Evolutionary conservation across 2,113 vertebrate genomes (phyloP).

Genomic region (Litocranius walleri): DNA sequence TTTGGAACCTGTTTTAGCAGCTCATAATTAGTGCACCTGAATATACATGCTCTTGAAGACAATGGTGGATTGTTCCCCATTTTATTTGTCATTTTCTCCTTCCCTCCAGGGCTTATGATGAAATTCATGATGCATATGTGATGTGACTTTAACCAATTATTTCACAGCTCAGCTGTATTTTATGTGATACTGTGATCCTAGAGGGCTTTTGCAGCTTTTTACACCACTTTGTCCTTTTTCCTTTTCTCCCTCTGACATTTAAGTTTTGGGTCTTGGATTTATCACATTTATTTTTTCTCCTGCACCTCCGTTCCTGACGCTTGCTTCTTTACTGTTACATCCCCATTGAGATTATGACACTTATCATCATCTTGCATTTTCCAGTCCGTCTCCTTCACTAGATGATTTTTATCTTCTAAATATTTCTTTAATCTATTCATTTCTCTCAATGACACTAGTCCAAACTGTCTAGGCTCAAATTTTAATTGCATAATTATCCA

Average conservation of each 20-base stretch:
- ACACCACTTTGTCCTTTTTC: neutral
- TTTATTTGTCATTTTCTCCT: neutral
- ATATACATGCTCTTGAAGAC: neutral
- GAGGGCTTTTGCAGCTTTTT: neutral
- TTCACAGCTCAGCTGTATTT: neutral
- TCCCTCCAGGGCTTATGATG: neutral
- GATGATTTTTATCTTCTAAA: neutral
- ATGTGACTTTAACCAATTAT: neutral
- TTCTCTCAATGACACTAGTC: neutral
- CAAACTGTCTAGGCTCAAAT: neutral
- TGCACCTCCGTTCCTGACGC: neutral
- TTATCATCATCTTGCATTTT: neutral
- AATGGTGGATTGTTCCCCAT: neutral
- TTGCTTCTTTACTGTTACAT: neutral
- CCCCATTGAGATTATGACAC: neutral
- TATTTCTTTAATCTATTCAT: neutral
- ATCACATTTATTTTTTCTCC: neutral
- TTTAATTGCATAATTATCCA: conserved; percentile 7
- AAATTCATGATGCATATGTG: neutral
- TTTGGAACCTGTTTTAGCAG: neutral
- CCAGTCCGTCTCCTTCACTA: neutral
- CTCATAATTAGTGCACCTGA: neutral
- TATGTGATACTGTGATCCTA: neutral
- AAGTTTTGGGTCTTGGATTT: neutral
- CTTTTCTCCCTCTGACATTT: neutral